Percentiles rank a stretch among this genome's conserved stretches.
Conservation (phyloP, 2,888 invertebrate species). For the Scelioninae gen. 2 region DNA sequence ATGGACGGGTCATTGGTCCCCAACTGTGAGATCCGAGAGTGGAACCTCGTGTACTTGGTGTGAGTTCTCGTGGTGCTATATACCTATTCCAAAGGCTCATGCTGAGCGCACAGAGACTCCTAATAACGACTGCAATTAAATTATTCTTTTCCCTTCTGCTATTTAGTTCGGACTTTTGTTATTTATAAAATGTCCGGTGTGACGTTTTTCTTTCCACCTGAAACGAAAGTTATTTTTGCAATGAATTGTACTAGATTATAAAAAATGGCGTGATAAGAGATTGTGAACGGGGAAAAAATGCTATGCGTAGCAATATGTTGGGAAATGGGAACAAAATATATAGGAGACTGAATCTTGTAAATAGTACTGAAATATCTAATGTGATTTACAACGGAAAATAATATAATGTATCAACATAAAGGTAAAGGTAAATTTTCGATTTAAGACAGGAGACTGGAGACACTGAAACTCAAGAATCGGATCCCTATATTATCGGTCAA, state of each 20-base stretch:
- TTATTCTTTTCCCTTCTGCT: slow-evolving; percentile 30
- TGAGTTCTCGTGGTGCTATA: slow-evolving; percentile 52
- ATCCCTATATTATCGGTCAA: no score
- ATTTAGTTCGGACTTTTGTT: slow-evolving; percentile 26
- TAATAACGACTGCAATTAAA: slow-evolving; percentile 46
- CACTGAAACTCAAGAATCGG: no score
- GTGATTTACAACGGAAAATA: no score
- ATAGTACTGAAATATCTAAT: no score
- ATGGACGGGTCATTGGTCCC: slow-evolving; percentile 59
- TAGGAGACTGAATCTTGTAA: no score
- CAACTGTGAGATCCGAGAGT: slow-evolving; percentile 57
- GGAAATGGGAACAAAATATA: no score
- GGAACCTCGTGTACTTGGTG: slow-evolving; percentile 59
- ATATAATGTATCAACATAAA: no score
- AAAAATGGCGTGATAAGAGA: no score
- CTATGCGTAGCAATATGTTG: no score
- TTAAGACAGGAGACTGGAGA: no score
- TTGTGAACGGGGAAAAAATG: background rate
- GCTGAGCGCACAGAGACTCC: slow-evolving; percentile 39
- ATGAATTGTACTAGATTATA: background rate
- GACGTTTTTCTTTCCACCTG: background rate
- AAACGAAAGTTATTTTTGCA: background rate
- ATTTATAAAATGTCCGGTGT: slow-evolving; percentile 13
- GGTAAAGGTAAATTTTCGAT: no score
- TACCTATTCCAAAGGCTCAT: slow-evolving; percentile 51